Percentiles rank a stretch among this genome's conserved stretches.
phyloP scores from a whole-genome alignment of 2,888 invertebrate genomes.

The Asteroscopus sphinx region DNA sequence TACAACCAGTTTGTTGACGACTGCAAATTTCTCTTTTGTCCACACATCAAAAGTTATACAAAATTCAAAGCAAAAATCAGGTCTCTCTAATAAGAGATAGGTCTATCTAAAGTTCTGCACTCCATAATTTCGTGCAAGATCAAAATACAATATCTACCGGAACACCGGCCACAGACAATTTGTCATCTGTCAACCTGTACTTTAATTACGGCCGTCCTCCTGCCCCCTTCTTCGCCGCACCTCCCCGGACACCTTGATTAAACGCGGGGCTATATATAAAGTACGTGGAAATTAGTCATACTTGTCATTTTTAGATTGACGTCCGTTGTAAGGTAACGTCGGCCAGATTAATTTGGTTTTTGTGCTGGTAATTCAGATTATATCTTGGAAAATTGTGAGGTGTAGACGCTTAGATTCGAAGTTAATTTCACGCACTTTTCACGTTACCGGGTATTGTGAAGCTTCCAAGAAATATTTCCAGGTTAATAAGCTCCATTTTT shows the following conservation, averaged over 20 bases:
- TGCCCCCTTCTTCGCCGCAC: conserved; percentile 37
- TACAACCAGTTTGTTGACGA: conserved; percentile 1
- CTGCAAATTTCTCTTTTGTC: conserved; percentile 16
- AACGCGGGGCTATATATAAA: conserved; percentile 75
- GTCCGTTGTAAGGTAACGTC: conserved; percentile 52
- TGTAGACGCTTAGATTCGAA: background rate
- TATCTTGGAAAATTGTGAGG: conserved; percentile 11
- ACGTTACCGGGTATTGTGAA: background rate
- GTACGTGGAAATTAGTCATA: conserved; percentile 68
- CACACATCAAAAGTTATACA: conserved; percentile 25
- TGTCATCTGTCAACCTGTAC: conserved; percentile 85
- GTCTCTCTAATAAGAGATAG: conserved; percentile 14
- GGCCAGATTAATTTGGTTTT: conserved; percentile 50
- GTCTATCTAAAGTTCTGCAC: conserved; percentile 18
- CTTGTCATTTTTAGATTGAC: conserved; percentile 71
- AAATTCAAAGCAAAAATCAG: conserved; percentile 22
- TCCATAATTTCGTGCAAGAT: conserved; percentile 51
- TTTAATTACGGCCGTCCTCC: conserved; percentile 75
- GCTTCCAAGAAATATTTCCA: background rate
- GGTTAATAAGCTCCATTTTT: background rate
- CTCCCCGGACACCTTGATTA: conserved; percentile 82
- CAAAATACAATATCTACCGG: conserved; percentile 67
- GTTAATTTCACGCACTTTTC: conserved; percentile 23
- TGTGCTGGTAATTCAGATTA: conserved; percentile 32
- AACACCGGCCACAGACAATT: conserved; percentile 74